phyloP scores from a whole-genome alignment of 2,797 vertebrate genomes.

The Stomatorhinus walkeri region DNA sequence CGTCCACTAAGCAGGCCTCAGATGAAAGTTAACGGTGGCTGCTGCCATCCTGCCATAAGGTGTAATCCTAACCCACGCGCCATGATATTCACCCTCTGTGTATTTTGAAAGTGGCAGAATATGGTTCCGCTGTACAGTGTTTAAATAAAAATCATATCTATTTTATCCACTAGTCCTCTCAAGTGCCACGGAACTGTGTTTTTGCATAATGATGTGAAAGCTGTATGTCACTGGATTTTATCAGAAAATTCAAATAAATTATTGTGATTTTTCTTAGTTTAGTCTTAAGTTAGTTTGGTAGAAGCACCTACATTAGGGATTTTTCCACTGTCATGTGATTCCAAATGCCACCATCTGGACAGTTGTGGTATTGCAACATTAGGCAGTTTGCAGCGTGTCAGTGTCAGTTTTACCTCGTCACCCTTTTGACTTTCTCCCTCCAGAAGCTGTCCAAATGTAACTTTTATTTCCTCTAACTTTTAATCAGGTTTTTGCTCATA shows the following conservation, averaged over 20 bases:
- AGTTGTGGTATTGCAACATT: background rate
- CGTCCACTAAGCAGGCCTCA: background rate
- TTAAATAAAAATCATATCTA: constrained; percentile 7
- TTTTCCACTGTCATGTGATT: background rate
- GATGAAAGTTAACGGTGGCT: background rate
- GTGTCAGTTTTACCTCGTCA: background rate
- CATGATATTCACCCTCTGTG: background rate
- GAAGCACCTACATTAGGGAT: background rate
- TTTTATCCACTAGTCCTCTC: constrained; percentile 16
- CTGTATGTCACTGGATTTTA: constrained; percentile 71
- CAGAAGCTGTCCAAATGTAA: background rate
- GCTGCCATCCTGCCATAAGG: background rate
- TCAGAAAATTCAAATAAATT: constrained; percentile 85
- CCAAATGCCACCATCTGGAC: background rate
- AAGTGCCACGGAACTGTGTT: constrained; percentile 18
- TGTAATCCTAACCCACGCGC: background rate
- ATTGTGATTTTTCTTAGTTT: constrained; percentile 80
- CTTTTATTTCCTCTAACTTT: background rate
- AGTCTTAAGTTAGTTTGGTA: background rate
- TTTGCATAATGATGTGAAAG: constrained; percentile 89
- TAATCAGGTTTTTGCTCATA: background rate
- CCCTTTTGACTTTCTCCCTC: background rate
- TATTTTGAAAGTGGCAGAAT: background rate
- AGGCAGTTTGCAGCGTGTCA: background rate
- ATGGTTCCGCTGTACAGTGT: background rate